Percentiles rank a stretch among this genome's conserved stretches.
Conservation (phyloP, 2,888 invertebrate species). For the Dynastes hyllus region DNA sequence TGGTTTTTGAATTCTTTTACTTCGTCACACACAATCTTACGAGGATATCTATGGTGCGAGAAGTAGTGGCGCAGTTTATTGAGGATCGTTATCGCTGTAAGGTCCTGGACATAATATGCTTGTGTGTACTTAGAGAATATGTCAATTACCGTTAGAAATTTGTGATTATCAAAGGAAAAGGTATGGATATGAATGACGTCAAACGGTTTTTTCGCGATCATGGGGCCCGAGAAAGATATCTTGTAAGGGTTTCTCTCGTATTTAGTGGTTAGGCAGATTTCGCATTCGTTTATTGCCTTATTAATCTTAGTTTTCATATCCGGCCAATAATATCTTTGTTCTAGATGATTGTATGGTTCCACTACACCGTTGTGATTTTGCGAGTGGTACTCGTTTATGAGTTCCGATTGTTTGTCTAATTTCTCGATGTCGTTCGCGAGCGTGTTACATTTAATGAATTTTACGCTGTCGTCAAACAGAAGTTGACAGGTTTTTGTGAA, state of each 20-base stretch:
- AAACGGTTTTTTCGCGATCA: neutral
- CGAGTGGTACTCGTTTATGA: neutral
- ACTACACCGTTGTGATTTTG: neutral
- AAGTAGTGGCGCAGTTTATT: conserved; percentile 6
- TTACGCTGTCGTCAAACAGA: neutral
- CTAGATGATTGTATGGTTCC: neutral
- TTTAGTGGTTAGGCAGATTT: neutral
- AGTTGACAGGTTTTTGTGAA: neutral
- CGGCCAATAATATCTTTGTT: too few species aligned
- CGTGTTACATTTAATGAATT: neutral
- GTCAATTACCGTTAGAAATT: neutral
- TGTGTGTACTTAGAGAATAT: neutral
- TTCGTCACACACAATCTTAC: conserved; percentile 48
- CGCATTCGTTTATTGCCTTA: neutral
- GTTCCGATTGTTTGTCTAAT: neutral
- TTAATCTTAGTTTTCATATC: neutral
- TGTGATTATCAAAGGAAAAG: neutral
- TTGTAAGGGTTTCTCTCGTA: neutral
- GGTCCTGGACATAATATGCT: neutral
- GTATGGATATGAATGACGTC: neutral
- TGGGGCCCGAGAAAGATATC: neutral
- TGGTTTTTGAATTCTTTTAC: conserved; percentile 53
- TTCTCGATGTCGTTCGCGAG: neutral
- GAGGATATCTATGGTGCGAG: conserved; percentile 25
- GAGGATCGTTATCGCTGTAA: conserved; percentile 37